A percentile compares a stretch with the other conserved stretches of the same genome.
Conservation (phyloP, 2,888 invertebrate species). For the Cephus rjabovi region DNA sequence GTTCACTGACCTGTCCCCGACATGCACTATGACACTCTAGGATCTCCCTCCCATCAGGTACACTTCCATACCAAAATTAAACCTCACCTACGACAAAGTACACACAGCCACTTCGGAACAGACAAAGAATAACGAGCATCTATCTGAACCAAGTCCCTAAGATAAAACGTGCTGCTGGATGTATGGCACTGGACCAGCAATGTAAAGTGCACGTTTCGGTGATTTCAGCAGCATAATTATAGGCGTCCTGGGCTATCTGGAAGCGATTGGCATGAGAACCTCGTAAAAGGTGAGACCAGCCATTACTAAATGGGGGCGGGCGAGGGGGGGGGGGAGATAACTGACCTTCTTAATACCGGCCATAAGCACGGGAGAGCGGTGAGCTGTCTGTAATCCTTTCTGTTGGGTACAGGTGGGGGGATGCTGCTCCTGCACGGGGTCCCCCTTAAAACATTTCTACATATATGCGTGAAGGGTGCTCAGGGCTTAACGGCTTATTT, state of each 20-base stretch:
- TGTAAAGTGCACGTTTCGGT: neutral
- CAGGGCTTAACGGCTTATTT: slow-evolving; percentile 41
- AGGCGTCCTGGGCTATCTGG: neutral
- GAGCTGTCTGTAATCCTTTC: neutral
- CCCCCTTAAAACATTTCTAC: slow-evolving; percentile 42
- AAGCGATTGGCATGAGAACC: neutral
- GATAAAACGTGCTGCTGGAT: neutral
- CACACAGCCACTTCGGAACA: neutral
- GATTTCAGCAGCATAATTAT: neutral
- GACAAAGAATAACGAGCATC: neutral
- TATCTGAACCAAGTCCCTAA: neutral
- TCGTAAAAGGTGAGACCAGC: neutral
- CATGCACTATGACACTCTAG: neutral
- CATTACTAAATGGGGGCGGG: neutral
- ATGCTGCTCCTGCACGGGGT: neutral
- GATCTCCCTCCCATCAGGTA: neutral
- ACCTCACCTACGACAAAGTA: neutral
- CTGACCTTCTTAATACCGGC: slow-evolving; percentile 5
- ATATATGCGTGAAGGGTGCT: slow-evolving; percentile 15
- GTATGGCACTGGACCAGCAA: neutral
- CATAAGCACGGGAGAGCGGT: neutral
- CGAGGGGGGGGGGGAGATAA: neutral
- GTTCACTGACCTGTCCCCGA: neutral
- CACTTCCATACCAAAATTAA: neutral
- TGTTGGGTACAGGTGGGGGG: neutral